Conservation (phyloP, 1,140 invertebrate species). For the Adelges cooleyi region DNA sequence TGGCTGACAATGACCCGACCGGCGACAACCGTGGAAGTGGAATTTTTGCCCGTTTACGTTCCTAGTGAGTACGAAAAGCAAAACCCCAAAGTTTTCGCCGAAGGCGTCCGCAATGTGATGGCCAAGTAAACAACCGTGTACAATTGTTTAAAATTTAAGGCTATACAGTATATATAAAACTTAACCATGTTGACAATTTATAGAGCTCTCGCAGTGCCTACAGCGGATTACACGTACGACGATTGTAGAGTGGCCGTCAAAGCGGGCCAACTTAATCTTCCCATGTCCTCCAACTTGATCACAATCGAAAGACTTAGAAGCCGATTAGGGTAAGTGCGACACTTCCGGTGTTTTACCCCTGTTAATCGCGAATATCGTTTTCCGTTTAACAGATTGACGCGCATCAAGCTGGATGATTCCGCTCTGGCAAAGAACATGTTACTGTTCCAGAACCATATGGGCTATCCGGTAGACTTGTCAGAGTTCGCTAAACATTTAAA, state of each 20-base stretch:
- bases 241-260: constrained; percentile 74
- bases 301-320: constrained; percentile 64
- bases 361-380: background rate
- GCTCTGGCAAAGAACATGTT: constrained; percentile 17
- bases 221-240: constrained; percentile 85
- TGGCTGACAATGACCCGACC: constrained; percentile 87
- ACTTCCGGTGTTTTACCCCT: constrained; percentile 12
- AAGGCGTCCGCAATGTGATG: constrained; percentile 82
- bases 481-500: background rate
- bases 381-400: background rate
- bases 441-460: constrained; percentile 1
- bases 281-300: constrained; percentile 57
- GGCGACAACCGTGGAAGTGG: constrained; percentile 80
- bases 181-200: too few species aligned
- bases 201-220: constrained; percentile 68
- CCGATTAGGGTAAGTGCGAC: constrained; percentile 48
- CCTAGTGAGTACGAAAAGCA: constrained; percentile 75
- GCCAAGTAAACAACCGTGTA: constrained; percentile 58
- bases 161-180: too few species aligned
- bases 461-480: background rate
- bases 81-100: constrained; percentile 80
- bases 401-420: constrained; percentile 10
- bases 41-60: constrained; percentile 85
- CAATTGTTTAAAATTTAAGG: background rate
- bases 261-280: constrained; percentile 68